A percentile compares a stretch with the other conserved stretches of the same genome.
These are phyloP conservation scores for Phania funesta DNA, from an alignment of 2,888 invertebrate genomes.

Conservation along the genomic window DNA sequence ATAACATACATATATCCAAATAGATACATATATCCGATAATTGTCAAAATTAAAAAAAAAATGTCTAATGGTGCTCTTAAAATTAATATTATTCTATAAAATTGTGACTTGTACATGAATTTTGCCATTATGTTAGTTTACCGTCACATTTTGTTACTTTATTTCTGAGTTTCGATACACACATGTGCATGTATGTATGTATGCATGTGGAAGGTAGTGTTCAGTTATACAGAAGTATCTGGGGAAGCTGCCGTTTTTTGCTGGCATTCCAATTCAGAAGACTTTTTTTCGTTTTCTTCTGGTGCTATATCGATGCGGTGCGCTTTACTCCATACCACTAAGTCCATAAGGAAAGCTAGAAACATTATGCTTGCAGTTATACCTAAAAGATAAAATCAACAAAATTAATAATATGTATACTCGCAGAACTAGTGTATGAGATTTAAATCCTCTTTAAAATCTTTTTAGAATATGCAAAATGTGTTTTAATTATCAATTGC, in stretches of 20 bases:
- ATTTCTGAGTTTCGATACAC: neutral
- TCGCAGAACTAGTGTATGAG: no score
- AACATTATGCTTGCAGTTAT: constrained; percentile 92
- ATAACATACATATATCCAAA: constrained; percentile 11
- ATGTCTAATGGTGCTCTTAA: constrained; percentile 3
- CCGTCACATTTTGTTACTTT: neutral
- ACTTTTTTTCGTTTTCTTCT: constrained; percentile 74
- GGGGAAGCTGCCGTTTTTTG: constrained; percentile 73
- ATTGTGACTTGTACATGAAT: constrained; percentile 36
- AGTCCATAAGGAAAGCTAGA: constrained; percentile 92
- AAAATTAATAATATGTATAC: no score
- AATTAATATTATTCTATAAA: constrained; percentile 14
- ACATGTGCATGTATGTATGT: no score
- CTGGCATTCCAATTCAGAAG: constrained; percentile 74
- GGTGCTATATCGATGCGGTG: constrained; percentile 88
- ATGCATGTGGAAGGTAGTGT: no score
- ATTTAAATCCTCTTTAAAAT: no score
- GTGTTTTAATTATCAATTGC: no score
- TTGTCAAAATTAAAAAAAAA: constrained; percentile 9
- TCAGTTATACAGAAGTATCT: constrained; percentile 76
- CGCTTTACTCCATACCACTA: constrained; percentile 94
- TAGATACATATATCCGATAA: neutral
- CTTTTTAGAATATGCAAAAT: no score
- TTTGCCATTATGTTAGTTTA: neutral
- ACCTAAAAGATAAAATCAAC: constrained; percentile 82